Percentiles rank a stretch among this genome's conserved stretches.
These are phyloP conservation scores for Campaea margaritaria DNA, from an alignment of 2,888 invertebrate genomes.

Conservation along the genomic window DNA sequence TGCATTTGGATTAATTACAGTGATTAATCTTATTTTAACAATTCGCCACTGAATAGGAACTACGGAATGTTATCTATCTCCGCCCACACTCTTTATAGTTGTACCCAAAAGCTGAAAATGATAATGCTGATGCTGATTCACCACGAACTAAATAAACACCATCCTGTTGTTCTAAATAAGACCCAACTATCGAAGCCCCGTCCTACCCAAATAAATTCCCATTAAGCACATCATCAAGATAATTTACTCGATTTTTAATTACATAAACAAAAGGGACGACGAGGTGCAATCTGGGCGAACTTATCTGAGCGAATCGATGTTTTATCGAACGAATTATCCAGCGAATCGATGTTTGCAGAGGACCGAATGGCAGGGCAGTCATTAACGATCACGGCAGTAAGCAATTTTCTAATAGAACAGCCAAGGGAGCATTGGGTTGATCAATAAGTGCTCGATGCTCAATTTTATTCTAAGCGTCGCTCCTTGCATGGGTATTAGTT, in stretches of 20 bases:
- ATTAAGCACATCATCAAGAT: constrained; percentile 26
- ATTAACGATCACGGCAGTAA: constrained; percentile 47
- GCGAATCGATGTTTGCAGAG: constrained; percentile 51
- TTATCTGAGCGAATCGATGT: constrained; percentile 44
- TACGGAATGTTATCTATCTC: too few species aligned
- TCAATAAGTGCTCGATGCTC: constrained; percentile 40
- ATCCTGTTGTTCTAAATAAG: neutral
- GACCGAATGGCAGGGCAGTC: constrained; percentile 44
- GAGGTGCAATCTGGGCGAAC: constrained; percentile 46
- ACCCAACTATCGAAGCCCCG: neutral
- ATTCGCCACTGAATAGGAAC: neutral
- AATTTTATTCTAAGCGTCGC: constrained; percentile 14
- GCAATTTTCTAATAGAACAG: constrained; percentile 50
- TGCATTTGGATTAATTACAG: neutral
- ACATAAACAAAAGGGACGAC: constrained; percentile 43
- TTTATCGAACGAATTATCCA: constrained; percentile 45
- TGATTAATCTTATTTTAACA: neutral
- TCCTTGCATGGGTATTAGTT: neutral
- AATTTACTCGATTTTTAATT: constrained; percentile 30
- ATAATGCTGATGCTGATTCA: neutral
- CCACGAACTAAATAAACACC: neutral
- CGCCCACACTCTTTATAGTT: neutral
- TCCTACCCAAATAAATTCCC: constrained; percentile 3
- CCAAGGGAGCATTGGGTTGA: constrained; percentile 37
- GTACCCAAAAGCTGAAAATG: neutral